Evolutionary conservation across 2,888 invertebrate species (phyloP).

Genomic region (Thecophora atra): DNA sequence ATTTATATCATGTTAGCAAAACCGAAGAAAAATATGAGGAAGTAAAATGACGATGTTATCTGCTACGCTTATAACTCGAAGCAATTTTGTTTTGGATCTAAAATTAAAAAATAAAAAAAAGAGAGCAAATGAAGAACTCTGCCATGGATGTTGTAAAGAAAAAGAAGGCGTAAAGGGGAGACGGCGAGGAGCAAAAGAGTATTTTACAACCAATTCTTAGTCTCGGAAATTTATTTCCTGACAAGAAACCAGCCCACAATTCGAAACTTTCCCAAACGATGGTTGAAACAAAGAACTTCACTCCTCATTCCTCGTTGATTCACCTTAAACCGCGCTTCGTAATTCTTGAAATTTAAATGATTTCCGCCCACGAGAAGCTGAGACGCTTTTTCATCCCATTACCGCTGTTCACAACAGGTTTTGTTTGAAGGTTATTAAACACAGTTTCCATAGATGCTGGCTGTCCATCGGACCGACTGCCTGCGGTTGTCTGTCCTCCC

Average conservation of each 20-base stretch:
- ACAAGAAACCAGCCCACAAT: background rate
- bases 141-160: too few species aligned
- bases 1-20: too few species aligned
- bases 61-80: too few species aligned
- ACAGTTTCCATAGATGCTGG: background rate
- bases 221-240: background rate
- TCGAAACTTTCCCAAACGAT: background rate
- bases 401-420: background rate
- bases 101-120: too few species aligned
- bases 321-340: background rate
- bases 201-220: too few species aligned
- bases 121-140: too few species aligned
- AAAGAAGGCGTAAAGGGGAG: too few species aligned
- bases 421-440: conserved; percentile 17
- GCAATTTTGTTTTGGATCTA: too few species aligned
- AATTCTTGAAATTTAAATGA: conserved; percentile 15
- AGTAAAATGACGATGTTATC: too few species aligned
- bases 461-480: background rate
- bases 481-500: too few species aligned
- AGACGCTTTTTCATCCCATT: background rate
- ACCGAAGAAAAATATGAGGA: too few species aligned
- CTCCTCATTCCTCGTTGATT: background rate
- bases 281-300: background rate
- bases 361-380: background rate
- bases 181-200: too few species aligned